phyloP scores from a whole-genome alignment of 2,888 invertebrate species.

The Eudasyphora cyanicolor region DNA sequence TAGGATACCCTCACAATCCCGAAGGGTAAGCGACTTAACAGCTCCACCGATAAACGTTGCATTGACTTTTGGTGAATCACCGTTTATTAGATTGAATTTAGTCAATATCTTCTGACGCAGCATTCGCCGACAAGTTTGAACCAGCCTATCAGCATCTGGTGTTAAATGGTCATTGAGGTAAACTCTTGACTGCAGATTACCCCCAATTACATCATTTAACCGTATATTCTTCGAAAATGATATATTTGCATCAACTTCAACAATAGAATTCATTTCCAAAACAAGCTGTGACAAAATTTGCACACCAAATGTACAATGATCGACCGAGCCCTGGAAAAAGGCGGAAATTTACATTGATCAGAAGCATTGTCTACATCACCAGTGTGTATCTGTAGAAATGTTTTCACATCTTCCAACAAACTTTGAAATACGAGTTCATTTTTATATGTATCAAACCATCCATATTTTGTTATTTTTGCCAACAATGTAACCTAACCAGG shows the following conservation, averaged over 20 bases:
- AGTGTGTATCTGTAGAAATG: conserved; percentile 90
- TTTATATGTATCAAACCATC: conserved; percentile 97
- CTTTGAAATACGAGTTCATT: conserved; percentile 95
- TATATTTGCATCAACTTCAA: conserved; percentile 94
- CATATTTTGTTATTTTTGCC: conserved; percentile 97
- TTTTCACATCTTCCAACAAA: conserved; percentile 94
- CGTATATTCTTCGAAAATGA: conserved; percentile 96
- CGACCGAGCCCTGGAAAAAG: conserved; percentile 89
- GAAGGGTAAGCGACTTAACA: no score
- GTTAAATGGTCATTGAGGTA: no score
- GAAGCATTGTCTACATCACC: background rate
- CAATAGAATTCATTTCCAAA: conserved; percentile 97
- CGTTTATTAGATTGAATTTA: no score
- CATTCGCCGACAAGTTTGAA: no score
- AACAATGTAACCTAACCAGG: conserved; percentile 94
- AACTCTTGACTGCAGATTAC: no score
- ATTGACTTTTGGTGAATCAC: no score
- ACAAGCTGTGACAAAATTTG: conserved; percentile 97
- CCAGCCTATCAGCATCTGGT: no score
- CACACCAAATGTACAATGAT: conserved; percentile 96
- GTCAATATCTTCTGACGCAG: no score
- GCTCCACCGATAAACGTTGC: no score
- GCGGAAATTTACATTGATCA: no score
- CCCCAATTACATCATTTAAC: no score
- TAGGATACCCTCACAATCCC: no score